phyloP scores from a whole-genome alignment of 2,888 invertebrate genomes.

The Diarsia mendica region DNA sequence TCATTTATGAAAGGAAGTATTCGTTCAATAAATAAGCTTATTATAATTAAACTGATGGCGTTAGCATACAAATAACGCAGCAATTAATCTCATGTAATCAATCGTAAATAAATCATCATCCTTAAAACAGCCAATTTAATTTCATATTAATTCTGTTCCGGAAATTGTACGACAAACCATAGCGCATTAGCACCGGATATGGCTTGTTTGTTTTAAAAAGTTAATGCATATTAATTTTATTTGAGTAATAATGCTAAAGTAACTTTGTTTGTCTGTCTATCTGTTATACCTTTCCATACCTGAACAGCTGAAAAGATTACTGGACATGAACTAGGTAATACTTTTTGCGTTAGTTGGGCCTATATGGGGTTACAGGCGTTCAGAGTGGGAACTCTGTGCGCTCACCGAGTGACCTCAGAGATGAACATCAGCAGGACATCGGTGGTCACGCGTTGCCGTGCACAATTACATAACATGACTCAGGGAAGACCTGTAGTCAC shows the following conservation, averaged over 20 bases:
- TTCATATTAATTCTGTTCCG: conserved; percentile 7
- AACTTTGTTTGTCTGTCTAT: not conserved
- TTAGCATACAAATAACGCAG: conserved; percentile 10
- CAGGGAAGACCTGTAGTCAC: too few species aligned
- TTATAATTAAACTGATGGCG: not conserved
- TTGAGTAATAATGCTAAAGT: not conserved
- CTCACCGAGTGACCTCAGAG: too few species aligned
- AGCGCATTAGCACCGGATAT: not conserved
- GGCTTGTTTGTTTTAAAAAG: not conserved
- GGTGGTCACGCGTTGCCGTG: too few species aligned
- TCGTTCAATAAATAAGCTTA: not conserved
- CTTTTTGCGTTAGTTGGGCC: too few species aligned
- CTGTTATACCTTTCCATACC: not conserved
- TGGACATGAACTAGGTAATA: not conserved
- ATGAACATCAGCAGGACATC: too few species aligned
- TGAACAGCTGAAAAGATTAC: not conserved
- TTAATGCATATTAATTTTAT: not conserved
- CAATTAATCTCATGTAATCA: conserved; percentile 5
- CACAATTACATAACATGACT: too few species aligned
- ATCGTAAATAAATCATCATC: conserved; percentile 14
- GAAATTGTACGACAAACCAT: not conserved
- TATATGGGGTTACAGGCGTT: not conserved
- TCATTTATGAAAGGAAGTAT: not conserved
- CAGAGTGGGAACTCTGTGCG: too few species aligned
- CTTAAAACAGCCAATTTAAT: not conserved